Base-by-base conservation (phyloP, 1,140 invertebrate genomes). In the Drosophila punjabiensis region DNA sequence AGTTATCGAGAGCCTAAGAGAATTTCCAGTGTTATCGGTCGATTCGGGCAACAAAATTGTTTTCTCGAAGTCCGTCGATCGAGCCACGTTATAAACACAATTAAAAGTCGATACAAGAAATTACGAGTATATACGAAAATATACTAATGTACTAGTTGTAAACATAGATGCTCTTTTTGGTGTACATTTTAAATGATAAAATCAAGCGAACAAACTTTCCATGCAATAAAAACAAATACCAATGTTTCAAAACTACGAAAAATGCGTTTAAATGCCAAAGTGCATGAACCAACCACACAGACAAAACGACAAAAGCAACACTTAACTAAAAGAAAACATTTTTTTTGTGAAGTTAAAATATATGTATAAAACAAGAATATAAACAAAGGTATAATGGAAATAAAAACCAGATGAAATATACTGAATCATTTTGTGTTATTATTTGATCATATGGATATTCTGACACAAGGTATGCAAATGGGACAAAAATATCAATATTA, bases 311-410 rank as follows among this genome's bases (percentile, higher is more conserved):
- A 45, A 63, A 48, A 77, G 55, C n/a, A n/a, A 55, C 64, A 73
- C 78, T 82, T 73, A 79, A 82, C 76, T 73, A 58, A 79, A 56
- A 76, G 69, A 66, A 66, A 69, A 81, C 63, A 58, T 87, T 89
- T 88, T 87, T 88, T 88, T 89, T 89, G 85, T 85, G 87, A 88
- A 79, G 78, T 84, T 88, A 81, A 89, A 88, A 69, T 88, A 78
- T 88, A 81, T 88, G 77, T 69, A 89, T 89, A 89, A 80, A 64
- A 50, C 24, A 43, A 53, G 43, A 77, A 47, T 56, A 63, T 33
- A 56, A 56, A 35, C 32, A 76, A 68, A 68, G 35, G 30, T 37
- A 77, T 67, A 76, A 61, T 39, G 65, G 63, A 62, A 79, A 70
- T 59, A 78, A 69, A 77, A 76, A 55, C n/a, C 20, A 58, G 16